Base-by-base conservation (phyloP, 2,888 invertebrate species). In the Allacma fusca region DNA sequence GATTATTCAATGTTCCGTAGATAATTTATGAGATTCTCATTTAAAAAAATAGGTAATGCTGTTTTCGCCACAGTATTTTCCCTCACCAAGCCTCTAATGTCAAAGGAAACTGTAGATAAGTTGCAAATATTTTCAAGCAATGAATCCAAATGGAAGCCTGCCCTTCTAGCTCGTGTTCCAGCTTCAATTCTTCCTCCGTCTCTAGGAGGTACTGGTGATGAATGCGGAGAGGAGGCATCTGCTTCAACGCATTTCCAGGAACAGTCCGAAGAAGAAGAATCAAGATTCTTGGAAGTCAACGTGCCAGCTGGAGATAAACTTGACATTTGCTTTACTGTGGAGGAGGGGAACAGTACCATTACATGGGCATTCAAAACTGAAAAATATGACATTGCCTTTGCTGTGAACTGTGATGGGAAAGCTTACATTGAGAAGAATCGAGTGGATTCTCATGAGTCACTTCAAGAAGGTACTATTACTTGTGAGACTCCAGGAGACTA, bases 251-350 rank as follows among this genome's bases (percentile, higher is more conserved):
- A n/a, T n/a, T n/a, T 43, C 26, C 28, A 71, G 21, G 23, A 1
- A 28, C 12, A 57, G 57, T 21, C 40, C 9, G 44, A 12, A 19
- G 75, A 67, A 40, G 67, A 65, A 4, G 75, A 44, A 40, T 9
- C 67, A 4, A 21, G 19, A 26, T 75, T 65, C 50, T 26, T 75
- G 1, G 1, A 13, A 29, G 72, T 72, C 2, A 65, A 28, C 23
- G 72, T 77, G 13, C 77, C 77, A 26, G 71, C 77, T n/a, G 77
- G 77, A 9, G 71, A 64, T 21, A 64, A 72, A 64, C 21, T 77
- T 0, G 64, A n/a, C 13, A 19, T 77, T 7, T 40, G 16, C 5
- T 77, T 77, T 34, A 7, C 28, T 2, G 77, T 72, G 4, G 59
- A 43, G 21, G n/a, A 72, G 43, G 44, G 40, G 4, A 72, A 65